Conservation (phyloP, 2,888 invertebrate species). For the Phorcus lineatus region DNA sequence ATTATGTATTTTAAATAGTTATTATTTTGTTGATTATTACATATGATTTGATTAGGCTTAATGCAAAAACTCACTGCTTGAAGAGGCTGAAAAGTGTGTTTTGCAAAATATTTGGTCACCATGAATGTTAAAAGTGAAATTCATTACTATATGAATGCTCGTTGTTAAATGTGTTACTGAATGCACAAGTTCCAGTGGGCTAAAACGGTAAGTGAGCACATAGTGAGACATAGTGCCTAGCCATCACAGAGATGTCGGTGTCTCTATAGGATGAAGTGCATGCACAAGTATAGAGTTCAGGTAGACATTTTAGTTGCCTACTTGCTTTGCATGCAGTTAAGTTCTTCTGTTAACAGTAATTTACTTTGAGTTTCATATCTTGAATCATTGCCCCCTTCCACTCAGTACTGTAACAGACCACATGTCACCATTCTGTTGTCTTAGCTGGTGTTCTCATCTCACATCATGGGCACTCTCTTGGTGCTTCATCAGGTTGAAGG, state of each 20-base stretch:
- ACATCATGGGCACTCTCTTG: too few relatives aligned
- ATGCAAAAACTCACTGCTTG: too few relatives aligned
- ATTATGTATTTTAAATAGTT: background rate
- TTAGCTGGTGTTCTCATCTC: background rate
- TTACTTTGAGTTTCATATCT: background rate
- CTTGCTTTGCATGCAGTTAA: slow-evolving; percentile 63
- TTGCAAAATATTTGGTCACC: too few relatives aligned
- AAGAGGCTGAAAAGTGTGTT: too few relatives aligned
- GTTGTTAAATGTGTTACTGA: too few relatives aligned
- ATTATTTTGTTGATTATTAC: too few relatives aligned
- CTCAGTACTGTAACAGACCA: slow-evolving; percentile 8
- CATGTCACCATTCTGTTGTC: slow-evolving; percentile 28
- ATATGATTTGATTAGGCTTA: too few relatives aligned
- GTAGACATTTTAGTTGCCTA: slow-evolving; percentile 47
- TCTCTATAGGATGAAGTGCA: slow-evolving; percentile 6
- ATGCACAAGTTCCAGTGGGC: too few relatives aligned
- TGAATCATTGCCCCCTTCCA: background rate
- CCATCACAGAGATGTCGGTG: background rate
- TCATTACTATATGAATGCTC: too few relatives aligned
- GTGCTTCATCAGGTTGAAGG: too few relatives aligned
- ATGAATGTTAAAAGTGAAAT: too few relatives aligned
- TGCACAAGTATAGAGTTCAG: background rate
- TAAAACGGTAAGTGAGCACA: too few relatives aligned
- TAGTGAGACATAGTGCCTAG: background rate
- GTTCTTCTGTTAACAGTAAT: slow-evolving; percentile 5